Base-by-base conservation (phyloP, 2,113 vertebrate species). In the Hippocampus comes region DNA sequence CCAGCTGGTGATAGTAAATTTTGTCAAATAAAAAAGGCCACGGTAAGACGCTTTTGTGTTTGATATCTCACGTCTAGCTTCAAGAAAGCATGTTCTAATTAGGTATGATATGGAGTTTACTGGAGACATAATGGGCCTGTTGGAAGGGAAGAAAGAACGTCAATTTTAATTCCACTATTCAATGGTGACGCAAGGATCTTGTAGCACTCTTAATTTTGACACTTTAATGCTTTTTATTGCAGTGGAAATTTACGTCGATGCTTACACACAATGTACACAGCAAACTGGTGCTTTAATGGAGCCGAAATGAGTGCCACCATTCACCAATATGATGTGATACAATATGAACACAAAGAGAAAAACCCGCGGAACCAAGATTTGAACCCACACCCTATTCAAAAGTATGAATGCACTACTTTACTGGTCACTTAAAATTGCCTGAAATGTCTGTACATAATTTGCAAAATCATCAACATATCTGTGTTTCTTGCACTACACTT, bases 121-220 rank as follows among this genome's bases (percentile, higher is more conserved):
- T n/a, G 20, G 21, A 53, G 51, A 6, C 20, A 20, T 53, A 53
- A 53, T 49, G 15, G 48, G 4, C 14, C 49, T 7, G 30, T 61
- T 61, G 30, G 59, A 25, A 15, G 59, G 23, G 30, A 61, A 61
- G 18, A 63, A 63, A 30, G 27, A 63, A 63, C 14, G 34, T 63
- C 0, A 17, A 68, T 80, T 84, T 83, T 68, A 38, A 79, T 59
- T 20, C 64, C 15, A 79, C 70, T 8, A 59, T 80, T 86, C 69
- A 77, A 70, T 27, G 30, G 43, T 69, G 77, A 76, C 78, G 57
- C 51, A 41, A 63, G 75, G 70, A 71, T 72, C 10, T 56, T 23
- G 21, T 1, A 23, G 53, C 21, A n/a, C 53, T 56, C 53, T 56
- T 56, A 55, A 55, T 21, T 55, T 34, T 55, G 51, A 8, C 51